Evolutionary conservation across 2,797 vertebrate genomes (phyloP).

Genomic region (Miichthys miiuy): DNA sequence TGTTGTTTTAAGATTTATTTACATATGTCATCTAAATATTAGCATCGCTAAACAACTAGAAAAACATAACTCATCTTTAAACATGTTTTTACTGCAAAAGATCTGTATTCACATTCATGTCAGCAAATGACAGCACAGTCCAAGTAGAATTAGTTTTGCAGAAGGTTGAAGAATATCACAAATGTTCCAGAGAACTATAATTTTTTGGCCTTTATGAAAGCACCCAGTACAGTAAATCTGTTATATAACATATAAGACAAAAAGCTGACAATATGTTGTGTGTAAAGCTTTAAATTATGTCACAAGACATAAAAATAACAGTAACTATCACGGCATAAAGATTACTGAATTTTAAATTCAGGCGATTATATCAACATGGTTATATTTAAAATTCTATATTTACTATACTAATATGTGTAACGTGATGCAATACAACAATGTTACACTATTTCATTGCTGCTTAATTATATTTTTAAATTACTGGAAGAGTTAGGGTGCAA

Average conservation of each 20-base stretch:
- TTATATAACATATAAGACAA: neutral
- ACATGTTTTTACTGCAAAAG: neutral
- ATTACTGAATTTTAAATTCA: neutral
- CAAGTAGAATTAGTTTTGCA: neutral
- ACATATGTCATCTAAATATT: neutral
- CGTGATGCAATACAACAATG: neutral
- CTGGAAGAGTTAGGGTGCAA: conserved; percentile 34
- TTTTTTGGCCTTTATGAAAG: neutral
- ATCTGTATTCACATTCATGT: neutral
- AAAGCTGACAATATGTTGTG: neutral
- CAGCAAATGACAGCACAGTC: conserved; percentile 7
- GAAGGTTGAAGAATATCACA: neutral
- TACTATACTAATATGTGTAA: neutral
- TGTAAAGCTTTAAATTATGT: neutral
- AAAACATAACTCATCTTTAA: neutral
- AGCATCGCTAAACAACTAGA: neutral
- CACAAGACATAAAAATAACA: neutral
- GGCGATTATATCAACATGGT: neutral
- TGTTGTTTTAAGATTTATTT: neutral
- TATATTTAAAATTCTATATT: neutral
- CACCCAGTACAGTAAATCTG: neutral
- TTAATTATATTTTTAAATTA: conserved; percentile 46
- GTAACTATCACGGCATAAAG: neutral
- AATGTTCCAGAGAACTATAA: neutral
- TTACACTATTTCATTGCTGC: conserved; percentile 25